These are phyloP conservation scores for Pammene aurita DNA, from an alignment of 2,888 invertebrate species.

Conservation along the genomic window DNA sequence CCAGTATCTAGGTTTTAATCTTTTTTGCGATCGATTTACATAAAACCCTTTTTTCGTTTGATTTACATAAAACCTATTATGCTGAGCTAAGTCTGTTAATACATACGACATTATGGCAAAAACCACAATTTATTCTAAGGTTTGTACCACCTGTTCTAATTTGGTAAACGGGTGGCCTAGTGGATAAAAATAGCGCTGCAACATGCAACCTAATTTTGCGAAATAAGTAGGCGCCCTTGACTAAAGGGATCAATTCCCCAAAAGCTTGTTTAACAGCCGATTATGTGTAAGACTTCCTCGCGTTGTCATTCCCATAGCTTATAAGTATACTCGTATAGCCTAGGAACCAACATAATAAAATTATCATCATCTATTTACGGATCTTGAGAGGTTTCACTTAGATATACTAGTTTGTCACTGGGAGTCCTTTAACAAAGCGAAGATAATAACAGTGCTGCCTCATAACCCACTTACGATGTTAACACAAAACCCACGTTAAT, in stretches of 20 bases:
- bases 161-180: not conserved
- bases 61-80: no score
- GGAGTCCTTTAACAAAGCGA: not conserved
- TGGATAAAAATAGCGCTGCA: slow-evolving; percentile 3
- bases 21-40: no score
- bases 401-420: not conserved
- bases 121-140: no score
- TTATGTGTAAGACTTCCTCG: slow-evolving; percentile 41
- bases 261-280: slow-evolving; percentile 41
- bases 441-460: slow-evolving; percentile 1
- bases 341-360: not conserved
- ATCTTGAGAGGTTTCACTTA: no score
- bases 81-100: no score
- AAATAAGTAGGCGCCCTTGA: slow-evolving; percentile 25
- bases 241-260: slow-evolving; percentile 38
- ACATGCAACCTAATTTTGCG: slow-evolving; percentile 30
- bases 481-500: slow-evolving; percentile 32
- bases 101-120: no score
- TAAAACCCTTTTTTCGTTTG: no score
- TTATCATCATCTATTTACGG: not conserved
- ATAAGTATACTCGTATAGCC: not conserved
- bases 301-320: not conserved
- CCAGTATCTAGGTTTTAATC: no score
- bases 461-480: slow-evolving; percentile 39
- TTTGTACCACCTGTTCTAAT: not conserved